Base-by-base conservation (phyloP, 2,888 invertebrate genomes). In the Toxonevra muliebris region DNA sequence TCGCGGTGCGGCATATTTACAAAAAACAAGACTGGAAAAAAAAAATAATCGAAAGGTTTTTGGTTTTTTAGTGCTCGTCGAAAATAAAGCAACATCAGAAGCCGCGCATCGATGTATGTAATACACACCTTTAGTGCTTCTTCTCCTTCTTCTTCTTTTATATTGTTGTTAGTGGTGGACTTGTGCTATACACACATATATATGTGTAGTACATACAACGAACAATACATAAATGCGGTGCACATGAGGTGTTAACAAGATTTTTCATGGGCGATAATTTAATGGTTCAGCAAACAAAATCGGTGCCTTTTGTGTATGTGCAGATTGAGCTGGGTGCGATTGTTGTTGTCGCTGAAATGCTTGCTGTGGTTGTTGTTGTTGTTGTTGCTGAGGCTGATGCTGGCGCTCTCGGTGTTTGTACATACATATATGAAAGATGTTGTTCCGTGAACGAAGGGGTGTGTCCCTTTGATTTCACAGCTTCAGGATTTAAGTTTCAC, bases 231-330 rank as follows among this genome's bases (percentile, higher is more conserved):
- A 71, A 71, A 61, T 63, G 64, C 66, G 65, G 71, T 70, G 70
- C 70, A 69, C 70, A 72, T 71, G 73, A 76, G 76, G 76, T 76
- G 76, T 76, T 76, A 76, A 76, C 76, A 76, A 74, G 75, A 76
- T 75, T 76, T 76, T 76, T 76, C 74, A 74, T 75, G 74, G 75
- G 73, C 72, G 76, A 76, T 76, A 76, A 75, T 76, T 76, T 76
- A 74, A 76, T 75, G 76, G 73, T 76, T 72, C 72, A 72, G 73
- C 69, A 73, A 73, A 73, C 73, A 73, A 68, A 72, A 65, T 66
- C 69, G 68, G 45, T 61, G 62, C 68, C 50, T 50, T 59, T 61
- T 40, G 20, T 60, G 30, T 30, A 30, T 30, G 30, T 7, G 30
- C 30, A 30, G 30, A 4, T 30, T 30, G 30, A 2, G 30, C 30